Conservation (phyloP, 92 coral and sea anemone genomes). For the Blastomussa wellsi region DNA sequence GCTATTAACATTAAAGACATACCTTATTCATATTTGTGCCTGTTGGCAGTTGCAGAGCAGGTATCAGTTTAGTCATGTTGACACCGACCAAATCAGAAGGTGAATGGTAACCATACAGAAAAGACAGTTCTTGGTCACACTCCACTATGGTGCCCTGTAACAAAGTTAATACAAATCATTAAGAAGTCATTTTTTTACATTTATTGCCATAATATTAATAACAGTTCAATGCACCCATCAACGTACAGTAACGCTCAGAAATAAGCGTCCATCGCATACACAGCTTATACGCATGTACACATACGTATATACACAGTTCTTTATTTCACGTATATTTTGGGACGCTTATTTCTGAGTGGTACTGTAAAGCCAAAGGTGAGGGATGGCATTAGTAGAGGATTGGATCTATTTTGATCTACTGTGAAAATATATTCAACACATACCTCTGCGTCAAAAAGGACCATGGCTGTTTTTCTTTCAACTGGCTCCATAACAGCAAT, state of each 20-base stretch:
- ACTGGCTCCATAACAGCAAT: constrained; percentile 97
- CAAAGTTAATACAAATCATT: neutral
- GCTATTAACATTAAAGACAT: neutral
- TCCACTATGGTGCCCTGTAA: constrained; percentile 81
- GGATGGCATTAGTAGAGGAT: too few species aligned
- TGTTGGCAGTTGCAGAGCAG: constrained; percentile 76
- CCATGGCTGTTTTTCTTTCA: constrained; percentile 84
- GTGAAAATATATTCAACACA: too few species aligned
- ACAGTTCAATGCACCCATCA: too few species aligned
- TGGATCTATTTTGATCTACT: too few species aligned
- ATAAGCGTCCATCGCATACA: too few species aligned
- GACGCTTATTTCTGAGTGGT: too few species aligned
- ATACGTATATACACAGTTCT: too few species aligned
- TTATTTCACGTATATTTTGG: too few species aligned
- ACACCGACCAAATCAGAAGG: constrained; percentile 60
- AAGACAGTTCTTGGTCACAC: constrained; percentile 81
- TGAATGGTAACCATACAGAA: constrained; percentile 77
- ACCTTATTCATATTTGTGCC: constrained; percentile 74
- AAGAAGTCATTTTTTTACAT: neutral
- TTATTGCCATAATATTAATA: neutral
- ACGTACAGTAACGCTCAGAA: too few species aligned
- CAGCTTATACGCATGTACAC: too few species aligned
- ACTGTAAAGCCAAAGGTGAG: too few species aligned
- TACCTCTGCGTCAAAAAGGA: constrained; percentile 82
- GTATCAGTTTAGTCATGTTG: constrained; percentile 77